A percentile compares a stretch with the other conserved stretches of the same genome.
These are phyloP conservation scores for Phylloscopus whistleri DNA, from an alignment of 2,113 vertebrate genomes.

Conservation along the genomic window DNA sequence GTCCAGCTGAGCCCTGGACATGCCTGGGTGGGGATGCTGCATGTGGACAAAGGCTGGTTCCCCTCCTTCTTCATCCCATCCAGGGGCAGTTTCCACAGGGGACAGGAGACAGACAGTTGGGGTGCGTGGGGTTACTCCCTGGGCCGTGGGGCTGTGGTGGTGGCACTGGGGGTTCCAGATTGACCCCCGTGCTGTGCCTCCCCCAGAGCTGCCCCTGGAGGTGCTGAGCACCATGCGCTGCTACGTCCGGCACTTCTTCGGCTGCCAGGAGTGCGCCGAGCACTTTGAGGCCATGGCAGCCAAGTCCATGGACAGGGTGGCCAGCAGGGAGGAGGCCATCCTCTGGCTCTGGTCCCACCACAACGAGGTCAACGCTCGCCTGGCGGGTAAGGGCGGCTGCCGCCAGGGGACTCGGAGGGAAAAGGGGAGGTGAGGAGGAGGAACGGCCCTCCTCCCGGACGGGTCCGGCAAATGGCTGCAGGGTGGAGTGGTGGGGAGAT, in stretches of 20 bases:
- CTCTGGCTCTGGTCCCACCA: constrained; percentile 92
- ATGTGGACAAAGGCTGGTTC: not conserved
- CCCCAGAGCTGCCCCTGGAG: constrained; percentile 73
- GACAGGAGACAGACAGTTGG: rapidly evolving
- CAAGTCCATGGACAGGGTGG: constrained; percentile 72
- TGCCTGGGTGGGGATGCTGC: not conserved
- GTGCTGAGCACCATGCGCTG: constrained; percentile 81
- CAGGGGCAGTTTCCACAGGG: not conserved
- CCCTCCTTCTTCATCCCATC: not conserved
- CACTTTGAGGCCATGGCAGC: constrained; percentile 89
- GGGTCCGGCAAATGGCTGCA: not conserved
- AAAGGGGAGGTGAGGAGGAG: not conserved
- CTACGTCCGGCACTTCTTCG: constrained; percentile 85
- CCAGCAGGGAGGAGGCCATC: constrained; percentile 31
- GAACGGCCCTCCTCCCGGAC: not conserved
- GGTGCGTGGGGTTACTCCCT: not conserved
- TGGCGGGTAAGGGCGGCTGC: constrained; percentile 77
- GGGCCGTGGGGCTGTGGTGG: rapidly evolving
- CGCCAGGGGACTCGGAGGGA: rapidly evolving
- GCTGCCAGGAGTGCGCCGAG: constrained; percentile 81
- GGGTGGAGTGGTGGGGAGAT: not conserved
- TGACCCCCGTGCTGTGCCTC: not conserved
- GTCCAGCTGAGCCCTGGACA: too few relatives aligned
- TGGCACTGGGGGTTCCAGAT: rapidly evolving
- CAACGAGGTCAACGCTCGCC: constrained; percentile 87